These are phyloP conservation scores for Eudasyphora cyanicolor DNA, from an alignment of 2,888 invertebrate genomes.

Conservation along the genomic window DNA sequence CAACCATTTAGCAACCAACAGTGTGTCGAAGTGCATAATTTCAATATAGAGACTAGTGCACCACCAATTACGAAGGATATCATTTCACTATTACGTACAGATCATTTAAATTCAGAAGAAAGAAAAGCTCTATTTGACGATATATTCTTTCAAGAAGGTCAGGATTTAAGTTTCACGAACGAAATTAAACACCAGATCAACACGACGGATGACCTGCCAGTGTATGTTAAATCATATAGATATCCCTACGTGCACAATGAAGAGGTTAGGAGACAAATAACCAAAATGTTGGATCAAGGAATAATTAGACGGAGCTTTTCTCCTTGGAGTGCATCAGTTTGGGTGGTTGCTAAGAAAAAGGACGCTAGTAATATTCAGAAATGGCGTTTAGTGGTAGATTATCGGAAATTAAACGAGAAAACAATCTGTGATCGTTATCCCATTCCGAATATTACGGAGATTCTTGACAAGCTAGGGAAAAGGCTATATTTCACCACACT, in stretches of 20 bases:
- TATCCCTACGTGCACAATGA: constrained; percentile 67
- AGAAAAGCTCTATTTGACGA: too few species aligned
- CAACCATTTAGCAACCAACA: not conserved
- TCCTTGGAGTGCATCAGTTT: too few species aligned
- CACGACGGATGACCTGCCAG: constrained; percentile 63
- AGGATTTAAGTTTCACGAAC: constrained; percentile 33
- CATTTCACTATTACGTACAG: too few species aligned
- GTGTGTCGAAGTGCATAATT: not conserved
- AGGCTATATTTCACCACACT: constrained; percentile 29
- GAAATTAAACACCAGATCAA: constrained; percentile 57
- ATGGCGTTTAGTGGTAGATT: constrained; percentile 5
- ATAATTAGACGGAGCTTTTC: too few species aligned
- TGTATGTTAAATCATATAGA: constrained; percentile 56
- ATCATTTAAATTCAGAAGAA: too few species aligned
- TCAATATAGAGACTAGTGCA: not conserved
- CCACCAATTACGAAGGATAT: too few species aligned
- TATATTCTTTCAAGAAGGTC: constrained; percentile 31
- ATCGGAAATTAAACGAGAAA: constrained; percentile 14
- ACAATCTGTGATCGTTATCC: constrained; percentile 23
- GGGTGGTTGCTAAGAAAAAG: too few species aligned
- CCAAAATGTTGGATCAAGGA: constrained; percentile 21
- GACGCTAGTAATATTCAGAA: not conserved
- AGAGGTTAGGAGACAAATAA: constrained; percentile 24
- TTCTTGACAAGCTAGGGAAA: not conserved
- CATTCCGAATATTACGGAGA: constrained; percentile 19